Evolutionary conservation across 1,140 invertebrate species (phyloP), one percentile per base, ranked within the genome.

Genomic region (Caenorhabditis latens): DNA sequence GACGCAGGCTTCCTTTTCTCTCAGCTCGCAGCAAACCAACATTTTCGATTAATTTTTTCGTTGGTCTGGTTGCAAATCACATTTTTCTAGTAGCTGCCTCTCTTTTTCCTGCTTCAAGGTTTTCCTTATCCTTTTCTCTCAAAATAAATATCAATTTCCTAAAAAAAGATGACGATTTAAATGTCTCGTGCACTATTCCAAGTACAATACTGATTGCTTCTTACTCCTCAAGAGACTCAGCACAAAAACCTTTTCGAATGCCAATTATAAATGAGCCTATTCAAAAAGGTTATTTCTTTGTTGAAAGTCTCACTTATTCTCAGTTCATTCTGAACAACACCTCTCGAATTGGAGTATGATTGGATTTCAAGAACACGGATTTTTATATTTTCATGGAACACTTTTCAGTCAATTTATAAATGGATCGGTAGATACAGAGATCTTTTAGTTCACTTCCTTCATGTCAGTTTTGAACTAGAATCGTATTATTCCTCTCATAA

Each of bases 21-120:
- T 14, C 24, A 7, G 11, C 19, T 43, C 65, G 46, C 7, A 19
- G 5, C 14, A n/a, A 43, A 71, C 65, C 42, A 71, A 71, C 21
- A 32, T 46, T 71, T 71, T 71, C 42, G 65, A 71, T 71, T 71
- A 71, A 43, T 71, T 71, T n/a, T 71, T 71, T 43, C 40, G 40
- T 71, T 43, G 13, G 40, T 43, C 40, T 71, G 65, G 40, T 71
- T 71, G 65, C 65, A 71, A 71, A 71, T 71, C 65, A 71, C 65
- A 71, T 71, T 71, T 65, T 65, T 40, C 57, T 21, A 19, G 57
- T 21, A 19, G 16, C 57, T n/a, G 8, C 21, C 14, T 58, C 14
- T 58, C 57, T 58, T n/a, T 13, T 19, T 43, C 42, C 19, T 14
- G 43, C 42, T 46, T 71, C 16, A 46, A 19, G 42, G 65, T 43